phyloP scores from a whole-genome alignment of 2,888 invertebrate species.

The Drosophila diplacantha region DNA sequence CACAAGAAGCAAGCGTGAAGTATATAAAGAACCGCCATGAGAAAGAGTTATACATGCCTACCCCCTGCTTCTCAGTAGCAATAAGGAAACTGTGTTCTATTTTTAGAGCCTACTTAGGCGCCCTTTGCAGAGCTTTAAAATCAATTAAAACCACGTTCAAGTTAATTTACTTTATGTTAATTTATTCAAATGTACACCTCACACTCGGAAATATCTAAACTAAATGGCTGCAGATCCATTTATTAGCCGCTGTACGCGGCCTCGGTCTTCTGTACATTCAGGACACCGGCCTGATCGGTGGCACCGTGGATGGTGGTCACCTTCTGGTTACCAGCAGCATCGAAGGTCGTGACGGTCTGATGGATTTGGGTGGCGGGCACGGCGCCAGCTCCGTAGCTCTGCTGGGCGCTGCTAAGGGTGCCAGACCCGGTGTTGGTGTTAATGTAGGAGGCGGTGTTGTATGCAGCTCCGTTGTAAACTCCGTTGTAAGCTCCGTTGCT shows the following conservation, averaged over 20 bases:
- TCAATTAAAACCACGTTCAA: too few species aligned
- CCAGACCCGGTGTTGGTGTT: slow-evolving; percentile 7
- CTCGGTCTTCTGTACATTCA: slow-evolving; percentile 26
- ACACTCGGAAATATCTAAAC: slow-evolving; percentile 6
- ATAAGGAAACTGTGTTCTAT: background rate
- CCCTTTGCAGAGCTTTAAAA: too few species aligned
- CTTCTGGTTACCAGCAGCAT: slow-evolving; percentile 19
- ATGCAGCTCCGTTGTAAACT: background rate
- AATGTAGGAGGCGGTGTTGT: background rate
- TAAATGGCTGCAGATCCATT: background rate
- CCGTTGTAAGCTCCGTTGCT: background rate
- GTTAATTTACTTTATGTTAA: slow-evolving; percentile 23
- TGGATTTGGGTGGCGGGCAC: slow-evolving; percentile 20
- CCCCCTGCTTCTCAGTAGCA: background rate
- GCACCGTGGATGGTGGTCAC: slow-evolving; percentile 27
- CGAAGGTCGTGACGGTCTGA: slow-evolving; percentile 15
- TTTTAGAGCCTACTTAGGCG: background rate
- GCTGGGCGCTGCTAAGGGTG: slow-evolving; percentile 1
- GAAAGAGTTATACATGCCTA: background rate
- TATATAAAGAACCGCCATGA: background rate
- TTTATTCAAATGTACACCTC: background rate
- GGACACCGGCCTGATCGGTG: slow-evolving; percentile 26
- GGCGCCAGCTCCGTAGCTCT: slow-evolving; percentile 13
- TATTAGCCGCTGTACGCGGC: slow-evolving; percentile 3
- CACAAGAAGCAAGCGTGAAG: background rate